A percentile compares a stretch with the other conserved stretches of the same genome.
Conservation (phyloP, 1,140 invertebrate species). For the Neodiprion pinetum region DNA sequence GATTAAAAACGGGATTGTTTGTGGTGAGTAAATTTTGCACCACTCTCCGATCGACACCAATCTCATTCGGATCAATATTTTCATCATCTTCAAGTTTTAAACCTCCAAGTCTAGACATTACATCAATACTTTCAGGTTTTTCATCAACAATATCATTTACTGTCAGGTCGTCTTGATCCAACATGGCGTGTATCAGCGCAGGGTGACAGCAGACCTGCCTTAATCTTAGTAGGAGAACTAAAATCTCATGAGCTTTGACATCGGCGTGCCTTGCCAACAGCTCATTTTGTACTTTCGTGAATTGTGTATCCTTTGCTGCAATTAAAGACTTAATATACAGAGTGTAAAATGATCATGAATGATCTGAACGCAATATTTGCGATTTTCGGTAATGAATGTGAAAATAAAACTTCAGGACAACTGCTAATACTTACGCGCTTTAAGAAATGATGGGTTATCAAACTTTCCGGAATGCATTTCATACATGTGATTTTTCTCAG, state of each 20-base stretch:
- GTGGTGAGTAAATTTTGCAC: conserved; percentile 62
- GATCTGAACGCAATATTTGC: conserved; percentile 24
- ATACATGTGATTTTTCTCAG: conserved; percentile 67
- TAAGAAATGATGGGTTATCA: conserved; percentile 26
- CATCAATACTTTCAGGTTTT: conserved; percentile 60
- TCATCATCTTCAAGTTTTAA: conserved; percentile 63
- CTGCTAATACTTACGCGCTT: conserved; percentile 20
- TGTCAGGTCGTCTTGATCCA: conserved; percentile 62
- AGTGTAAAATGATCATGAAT: background rate
- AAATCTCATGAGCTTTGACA: conserved; percentile 77
- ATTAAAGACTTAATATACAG: background rate
- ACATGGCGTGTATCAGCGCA: conserved; percentile 76
- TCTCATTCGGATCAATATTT: conserved; percentile 33
- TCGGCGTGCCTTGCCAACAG: conserved; percentile 54
- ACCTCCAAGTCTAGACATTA: conserved; percentile 55
- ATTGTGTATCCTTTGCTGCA: conserved; percentile 45
- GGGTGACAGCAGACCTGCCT: conserved; percentile 91
- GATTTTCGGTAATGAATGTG: background rate
- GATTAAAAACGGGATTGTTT: conserved; percentile 75
- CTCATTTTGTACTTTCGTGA: conserved; percentile 52
- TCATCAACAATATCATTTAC: conserved; percentile 47
- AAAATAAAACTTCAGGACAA: background rate
- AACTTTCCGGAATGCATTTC: conserved; percentile 40
- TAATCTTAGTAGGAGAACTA: conserved; percentile 82
- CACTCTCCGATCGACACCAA: conserved; percentile 47